Evolutionary conservation across 2,113 vertebrate genomes (phyloP).

Genomic region (Misgurnus mizolepis): DNA sequence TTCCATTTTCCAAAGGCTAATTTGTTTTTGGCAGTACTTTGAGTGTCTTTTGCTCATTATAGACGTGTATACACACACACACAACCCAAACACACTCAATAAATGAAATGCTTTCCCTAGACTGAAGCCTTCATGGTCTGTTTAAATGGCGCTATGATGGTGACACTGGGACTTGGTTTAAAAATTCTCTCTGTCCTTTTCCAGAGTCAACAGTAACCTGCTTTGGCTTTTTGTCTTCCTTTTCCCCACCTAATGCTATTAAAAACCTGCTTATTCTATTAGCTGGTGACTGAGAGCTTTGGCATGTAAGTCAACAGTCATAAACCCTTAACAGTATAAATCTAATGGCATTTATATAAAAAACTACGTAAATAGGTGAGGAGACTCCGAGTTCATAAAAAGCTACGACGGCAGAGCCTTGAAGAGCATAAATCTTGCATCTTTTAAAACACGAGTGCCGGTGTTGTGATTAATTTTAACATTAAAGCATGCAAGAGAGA

Average conservation of each 20-base stretch:
- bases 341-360: constrained; percentile 55
- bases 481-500: background rate
- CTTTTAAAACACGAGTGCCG: constrained; percentile 40
- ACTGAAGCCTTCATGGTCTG: constrained; percentile 49
- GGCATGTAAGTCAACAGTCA: constrained; percentile 36
- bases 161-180: constrained; percentile 33
- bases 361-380: constrained; percentile 47
- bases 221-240: constrained; percentile 38
- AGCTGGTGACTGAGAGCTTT: constrained; percentile 41
- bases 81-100: constrained; percentile 6
- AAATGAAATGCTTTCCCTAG: constrained; percentile 44
- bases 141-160: constrained; percentile 54
- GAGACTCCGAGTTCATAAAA: constrained; percentile 51
- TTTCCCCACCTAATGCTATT: constrained; percentile 37
- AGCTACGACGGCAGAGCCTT: constrained; percentile 33
- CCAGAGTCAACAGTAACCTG: constrained; percentile 53
- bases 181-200: constrained; percentile 48
- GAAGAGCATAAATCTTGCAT: constrained; percentile 48
- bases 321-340: constrained; percentile 51
- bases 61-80: background rate
- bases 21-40: constrained; percentile 35
- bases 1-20: constrained; percentile 36
- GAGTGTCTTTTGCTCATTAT: constrained; percentile 34
- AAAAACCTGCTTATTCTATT: constrained; percentile 49
- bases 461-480: background rate